Conservation (phyloP, 2,113 vertebrate species). For the Cathartes aura region DNA sequence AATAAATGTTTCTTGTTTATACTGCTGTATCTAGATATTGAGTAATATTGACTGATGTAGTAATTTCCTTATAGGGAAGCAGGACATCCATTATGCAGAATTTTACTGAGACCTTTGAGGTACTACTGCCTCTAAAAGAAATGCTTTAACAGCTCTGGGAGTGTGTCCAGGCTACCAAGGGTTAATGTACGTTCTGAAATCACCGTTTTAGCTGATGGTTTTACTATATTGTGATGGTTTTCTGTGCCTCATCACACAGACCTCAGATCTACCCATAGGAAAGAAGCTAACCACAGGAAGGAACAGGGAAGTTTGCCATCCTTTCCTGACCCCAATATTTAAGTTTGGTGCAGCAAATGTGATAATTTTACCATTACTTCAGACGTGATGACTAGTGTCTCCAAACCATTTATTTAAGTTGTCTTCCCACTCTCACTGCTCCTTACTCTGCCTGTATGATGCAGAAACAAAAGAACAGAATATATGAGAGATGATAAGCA, state of each 20-base stretch:
- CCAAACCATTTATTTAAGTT: slow-evolving; percentile 53
- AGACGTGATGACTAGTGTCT: not conserved
- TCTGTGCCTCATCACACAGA: not conserved
- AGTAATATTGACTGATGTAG: not conserved
- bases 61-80: not conserved
- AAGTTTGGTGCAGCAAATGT: slow-evolving; percentile 10
- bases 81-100: not conserved
- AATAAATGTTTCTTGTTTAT: not conserved
- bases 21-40: not conserved
- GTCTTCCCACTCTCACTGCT: slow-evolving; percentile 61
- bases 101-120: not conserved
- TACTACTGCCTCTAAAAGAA: not conserved
- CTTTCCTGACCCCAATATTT: slow-evolving; percentile 15
- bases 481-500: slow-evolving; percentile 19
- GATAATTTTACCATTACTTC: slow-evolving; percentile 29
- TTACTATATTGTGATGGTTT: not conserved
- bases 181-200: not conserved
- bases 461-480: slow-evolving; percentile 50
- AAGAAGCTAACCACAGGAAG: not conserved
- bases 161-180: not conserved
- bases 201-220: not conserved
- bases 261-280: not conserved
- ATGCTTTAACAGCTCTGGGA: not conserved
- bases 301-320: not conserved
- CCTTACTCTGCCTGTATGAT: slow-evolving; percentile 10